Percentiles rank a stretch among this genome's conserved stretches.
Conservation (phyloP, 2,888 invertebrate species). For the Drosophila greeni region DNA sequence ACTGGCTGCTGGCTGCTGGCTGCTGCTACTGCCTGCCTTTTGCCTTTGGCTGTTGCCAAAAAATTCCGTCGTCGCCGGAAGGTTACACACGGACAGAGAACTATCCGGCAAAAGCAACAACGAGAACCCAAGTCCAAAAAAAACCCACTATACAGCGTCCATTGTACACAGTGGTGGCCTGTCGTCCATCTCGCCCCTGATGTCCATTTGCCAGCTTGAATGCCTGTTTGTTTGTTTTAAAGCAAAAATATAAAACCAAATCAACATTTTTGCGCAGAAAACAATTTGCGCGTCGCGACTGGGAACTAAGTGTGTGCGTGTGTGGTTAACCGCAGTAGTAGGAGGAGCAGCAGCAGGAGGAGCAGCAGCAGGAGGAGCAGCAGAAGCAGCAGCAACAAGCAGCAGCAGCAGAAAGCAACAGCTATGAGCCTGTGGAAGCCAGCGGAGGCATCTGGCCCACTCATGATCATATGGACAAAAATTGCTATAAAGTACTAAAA, state of each 20-base stretch:
- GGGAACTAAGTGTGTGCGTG: slow-evolving; percentile 3
- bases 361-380: slow-evolving; percentile 7
- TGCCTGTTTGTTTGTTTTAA: slow-evolving; percentile 69
- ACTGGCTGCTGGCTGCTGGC: slow-evolving; percentile 8
- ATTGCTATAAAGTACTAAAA: slow-evolving; percentile 77
- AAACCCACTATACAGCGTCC: slow-evolving; percentile 11
- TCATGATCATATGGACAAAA: slow-evolving; percentile 70
- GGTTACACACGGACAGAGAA: slow-evolving; percentile 49
- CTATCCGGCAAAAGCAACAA: slow-evolving; percentile 1
- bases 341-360: slow-evolving; percentile 14
- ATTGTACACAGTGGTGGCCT: slow-evolving; percentile 18
- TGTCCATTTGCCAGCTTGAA: slow-evolving; percentile 70
- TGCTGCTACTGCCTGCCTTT: slow-evolving; percentile 8
- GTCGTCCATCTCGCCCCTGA: slow-evolving; percentile 59
- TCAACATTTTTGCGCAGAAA: slow-evolving; percentile 65
- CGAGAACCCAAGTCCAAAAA: slow-evolving; percentile 20
- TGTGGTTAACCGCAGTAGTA: slow-evolving; percentile 23
- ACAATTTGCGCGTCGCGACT: slow-evolving; percentile 52
- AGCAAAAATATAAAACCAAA: slow-evolving; percentile 70
- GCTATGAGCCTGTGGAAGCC: slow-evolving; percentile 34
- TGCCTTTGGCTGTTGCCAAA: slow-evolving; percentile 51
- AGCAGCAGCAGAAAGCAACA: slow-evolving; percentile 7
- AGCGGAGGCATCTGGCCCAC: slow-evolving; percentile 57
- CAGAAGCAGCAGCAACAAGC: slow-evolving; percentile 13
- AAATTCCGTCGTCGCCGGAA: slow-evolving; percentile 47